Evolutionary conservation across 2,888 invertebrate species (phyloP).

Genomic region (Mesochorus sp.): DNA sequence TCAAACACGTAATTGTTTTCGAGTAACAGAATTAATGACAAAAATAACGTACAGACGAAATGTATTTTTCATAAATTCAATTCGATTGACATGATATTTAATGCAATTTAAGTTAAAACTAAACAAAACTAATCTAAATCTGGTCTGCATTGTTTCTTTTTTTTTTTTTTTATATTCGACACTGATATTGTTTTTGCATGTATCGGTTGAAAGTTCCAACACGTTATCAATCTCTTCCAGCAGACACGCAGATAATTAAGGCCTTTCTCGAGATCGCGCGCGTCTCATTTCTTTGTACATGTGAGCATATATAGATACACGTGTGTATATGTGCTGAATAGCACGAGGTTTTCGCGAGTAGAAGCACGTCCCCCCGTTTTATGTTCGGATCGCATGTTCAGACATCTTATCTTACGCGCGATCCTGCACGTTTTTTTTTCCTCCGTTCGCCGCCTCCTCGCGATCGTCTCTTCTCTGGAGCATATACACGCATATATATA

Average conservation of each 20-base stretch:
- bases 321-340: slow-evolving; percentile 39
- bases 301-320: too few species aligned
- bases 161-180: too few species aligned
- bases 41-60: too few species aligned
- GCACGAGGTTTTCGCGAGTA: slow-evolving; percentile 58
- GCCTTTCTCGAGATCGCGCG: slow-evolving; percentile 62
- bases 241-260: slow-evolving; percentile 73
- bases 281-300: slow-evolving; percentile 6
- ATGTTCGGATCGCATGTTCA: slow-evolving; percentile 76
- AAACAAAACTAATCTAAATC: too few species aligned
- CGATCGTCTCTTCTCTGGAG: slow-evolving; percentile 42
- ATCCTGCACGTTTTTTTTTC: slow-evolving; percentile 71
- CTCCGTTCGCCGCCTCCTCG: slow-evolving; percentile 61
- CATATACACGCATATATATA: slow-evolving; percentile 1
- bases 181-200: too few species aligned
- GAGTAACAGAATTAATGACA: too few species aligned
- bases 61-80: too few species aligned
- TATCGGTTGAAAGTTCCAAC: slow-evolving; percentile 52
- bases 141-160: too few species aligned
- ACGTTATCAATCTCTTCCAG: slow-evolving; percentile 69
- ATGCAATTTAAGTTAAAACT: too few species aligned
- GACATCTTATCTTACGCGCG: slow-evolving; percentile 74
- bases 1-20: slow-evolving; percentile 19
- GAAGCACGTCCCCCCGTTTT: slow-evolving; percentile 66
- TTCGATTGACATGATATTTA: too few species aligned